Evolutionary conservation across 2,113 vertebrate genomes (phyloP), one percentile per base, ranked within the genome.

Genomic region (Engraulis encrasicolus): DNA sequence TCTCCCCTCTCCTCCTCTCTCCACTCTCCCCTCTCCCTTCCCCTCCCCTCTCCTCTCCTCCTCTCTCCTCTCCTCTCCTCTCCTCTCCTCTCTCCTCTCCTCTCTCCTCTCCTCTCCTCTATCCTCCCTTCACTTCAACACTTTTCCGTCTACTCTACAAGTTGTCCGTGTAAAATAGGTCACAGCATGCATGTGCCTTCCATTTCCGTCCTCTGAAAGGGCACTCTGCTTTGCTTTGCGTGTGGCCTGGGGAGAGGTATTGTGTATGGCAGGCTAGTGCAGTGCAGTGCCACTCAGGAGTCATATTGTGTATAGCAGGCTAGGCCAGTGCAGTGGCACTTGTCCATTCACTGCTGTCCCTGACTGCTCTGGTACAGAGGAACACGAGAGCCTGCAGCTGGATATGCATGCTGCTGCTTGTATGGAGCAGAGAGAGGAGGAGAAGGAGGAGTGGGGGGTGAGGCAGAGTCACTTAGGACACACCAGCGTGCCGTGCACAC

Each of bases 121-220:
- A 23, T 31, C 52, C 52, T 54, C 52, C n/a, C n/a, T 11, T 52
- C 52, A 2, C 6, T 45, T 45, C 40, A 45, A 3, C 40, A 45
- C 40, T 45, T 49, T 38, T 78, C 79, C 40, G 81, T 6, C 66
- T 40, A 31, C 45, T 88, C 71, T 81, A 54, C 85, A 78, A 83
- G 82, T 48, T 78, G 34, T 82, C 80, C 38, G 80, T 85, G 84
- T 81, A 87, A 74, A 87, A 85, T 71, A 36, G 80, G 86, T 89
- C 84, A 87, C 78, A 84, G 78, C 45, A 83, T 87, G 79, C 36
- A 78, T 54, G 78, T 80, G 84, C 48, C 80, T 6, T 74, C 50
- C 23, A 74, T 52, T 89, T 83, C 50, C 66, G 66, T 74, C 27
- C 66, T 49, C 77, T 20, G 6, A 7, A 78, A 82, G 80, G 86